Base-by-base conservation (phyloP, 2,888 invertebrate genomes). In the Tenodera sinensis region DNA sequence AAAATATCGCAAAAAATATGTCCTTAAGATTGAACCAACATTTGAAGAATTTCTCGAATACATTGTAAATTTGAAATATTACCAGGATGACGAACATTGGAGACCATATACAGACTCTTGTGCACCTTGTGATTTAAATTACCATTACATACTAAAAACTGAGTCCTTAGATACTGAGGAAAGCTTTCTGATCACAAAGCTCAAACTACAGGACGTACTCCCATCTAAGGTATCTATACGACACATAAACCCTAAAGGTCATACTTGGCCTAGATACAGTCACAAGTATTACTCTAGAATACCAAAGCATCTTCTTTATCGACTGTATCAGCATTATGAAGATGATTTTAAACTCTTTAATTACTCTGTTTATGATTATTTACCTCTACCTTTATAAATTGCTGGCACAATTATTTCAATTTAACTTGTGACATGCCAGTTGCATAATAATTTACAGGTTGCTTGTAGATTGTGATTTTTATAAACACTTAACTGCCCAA, bases 1-100 rank as follows among this genome's bases (percentile, higher is more conserved):
- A 47, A 92, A 91, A 89, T 93, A 92, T 90, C 91, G 92, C 34
- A 82, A 89, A 28, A 89, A 90, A 15, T 47, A 71, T 3, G 84
- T 27, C 90, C 90, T 83, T 90, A 91, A 34, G 42, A 89, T 27
- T 91, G 92, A 92, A 85, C 92, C 94, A 20, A 93, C 92, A 8
- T 94, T 95, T 91, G 90, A 91, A 3, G 94, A 95, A 91, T 95
- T 94, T 91, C 92, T 94, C 27, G 91, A 92, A 83, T 94, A 94
- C 90, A 91, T 94, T 34, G 91, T 92, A 7, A 8, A 47, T 47
- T 2, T 47, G 2, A 92, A 93, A 81, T 92, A 92, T 83, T 91
- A 91, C 89, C 91, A 91, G 54, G 93, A 93, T 88, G 94, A 94
- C 90, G 93, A 93, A 90, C 95, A 95, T 91, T 95, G 95, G 95